These are phyloP conservation scores for Drosophila tsacasi DNA, from an alignment of 1,140 invertebrate genomes.

Conservation along the genomic window DNA sequence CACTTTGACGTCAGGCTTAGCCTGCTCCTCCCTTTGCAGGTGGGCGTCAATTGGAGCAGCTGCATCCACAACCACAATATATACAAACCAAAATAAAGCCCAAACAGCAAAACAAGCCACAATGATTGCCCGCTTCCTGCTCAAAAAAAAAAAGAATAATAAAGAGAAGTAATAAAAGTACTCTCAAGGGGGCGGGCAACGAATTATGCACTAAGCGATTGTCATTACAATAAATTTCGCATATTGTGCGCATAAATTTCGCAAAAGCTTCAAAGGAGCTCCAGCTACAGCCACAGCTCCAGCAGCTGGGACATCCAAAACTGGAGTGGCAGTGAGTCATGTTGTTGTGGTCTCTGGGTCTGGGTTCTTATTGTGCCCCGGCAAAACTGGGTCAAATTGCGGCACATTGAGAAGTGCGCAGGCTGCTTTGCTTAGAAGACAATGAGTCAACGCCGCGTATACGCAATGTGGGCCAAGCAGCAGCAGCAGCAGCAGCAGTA, in stretches of 20 bases:
- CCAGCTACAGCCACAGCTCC: neutral
- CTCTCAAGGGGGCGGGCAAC: constrained; percentile 29
- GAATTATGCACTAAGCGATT: constrained; percentile 81
- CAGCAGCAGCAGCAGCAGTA: constrained; percentile 23
- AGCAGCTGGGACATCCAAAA: constrained; percentile 69
- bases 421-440: constrained; percentile 21
- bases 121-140: constrained; percentile 77
- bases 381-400: constrained; percentile 66
- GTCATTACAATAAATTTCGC: constrained; percentile 83
- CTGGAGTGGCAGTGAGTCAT: constrained; percentile 59
- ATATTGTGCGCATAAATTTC: constrained; percentile 82
- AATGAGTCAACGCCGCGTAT: constrained; percentile 79
- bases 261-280: constrained; percentile 74
- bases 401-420: constrained; percentile 44
- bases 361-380: constrained; percentile 36
- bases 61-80: constrained; percentile 42
- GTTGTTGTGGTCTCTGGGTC: constrained; percentile 19
- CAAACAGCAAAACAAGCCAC: constrained; percentile 45
- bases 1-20: constrained; percentile 40
- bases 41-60: constrained; percentile 79
- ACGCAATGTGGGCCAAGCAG: constrained; percentile 71
- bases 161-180: constrained; percentile 21
- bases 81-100: constrained; percentile 10
- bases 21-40: constrained; percentile 44
- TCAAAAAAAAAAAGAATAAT: constrained; percentile 11